phyloP scores from a whole-genome alignment of 2,797 vertebrate genomes.

The Ctenochaetus hawaiiensis region DNA sequence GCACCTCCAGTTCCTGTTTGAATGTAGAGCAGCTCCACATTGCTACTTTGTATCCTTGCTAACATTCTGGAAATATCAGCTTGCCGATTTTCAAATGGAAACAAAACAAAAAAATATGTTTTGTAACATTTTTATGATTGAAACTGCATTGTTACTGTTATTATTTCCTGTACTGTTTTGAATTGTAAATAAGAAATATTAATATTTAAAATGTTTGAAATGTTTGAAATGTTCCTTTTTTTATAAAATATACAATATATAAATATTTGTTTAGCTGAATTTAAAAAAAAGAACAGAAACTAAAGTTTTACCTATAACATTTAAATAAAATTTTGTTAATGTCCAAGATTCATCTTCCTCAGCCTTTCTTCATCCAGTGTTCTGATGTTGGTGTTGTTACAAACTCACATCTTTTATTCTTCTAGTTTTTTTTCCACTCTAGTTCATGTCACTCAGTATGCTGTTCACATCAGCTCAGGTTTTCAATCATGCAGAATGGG shows the following conservation, averaged over 20 bases:
- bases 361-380: background rate
- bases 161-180: slow-evolving; percentile 93
- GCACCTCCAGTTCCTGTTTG: slow-evolving; percentile 81
- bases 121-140: slow-evolving; percentile 92
- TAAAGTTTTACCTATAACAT: slow-evolving; percentile 95
- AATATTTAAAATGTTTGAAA: slow-evolving; percentile 94
- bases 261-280: slow-evolving; percentile 88
- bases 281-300: slow-evolving; percentile 81
- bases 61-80: slow-evolving; percentile 81
- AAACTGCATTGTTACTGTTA: slow-evolving; percentile 85
- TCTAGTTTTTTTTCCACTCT: background rate
- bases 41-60: slow-evolving; percentile 83
- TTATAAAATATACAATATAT: slow-evolving; percentile 87
- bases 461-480: background rate
- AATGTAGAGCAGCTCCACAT: slow-evolving; percentile 85
- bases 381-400: background rate
- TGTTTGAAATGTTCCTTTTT: slow-evolving; percentile 63
- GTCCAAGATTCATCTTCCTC: slow-evolving; percentile 59
- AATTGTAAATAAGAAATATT: slow-evolving; percentile 99
- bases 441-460: background rate
- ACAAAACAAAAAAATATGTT: slow-evolving; percentile 86
- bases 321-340: slow-evolving; percentile 90
- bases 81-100: slow-evolving; percentile 89
- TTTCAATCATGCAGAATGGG: slow-evolving; percentile 4
- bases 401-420: background rate